Conservation (phyloP, 2,113 vertebrate genomes). For the Bothrops jararaca region DNA sequence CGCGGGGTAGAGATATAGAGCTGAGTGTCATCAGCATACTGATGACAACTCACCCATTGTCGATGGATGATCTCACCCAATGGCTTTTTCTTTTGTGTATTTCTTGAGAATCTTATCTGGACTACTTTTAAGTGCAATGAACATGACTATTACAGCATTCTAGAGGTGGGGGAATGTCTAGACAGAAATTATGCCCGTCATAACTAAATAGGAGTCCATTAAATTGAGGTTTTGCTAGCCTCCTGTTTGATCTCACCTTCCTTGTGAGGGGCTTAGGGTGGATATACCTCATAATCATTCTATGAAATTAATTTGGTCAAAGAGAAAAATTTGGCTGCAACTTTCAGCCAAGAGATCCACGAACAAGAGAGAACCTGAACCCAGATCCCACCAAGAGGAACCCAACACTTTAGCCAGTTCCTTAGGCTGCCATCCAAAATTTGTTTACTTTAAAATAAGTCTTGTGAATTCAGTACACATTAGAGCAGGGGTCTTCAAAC, state of each 20-base stretch:
- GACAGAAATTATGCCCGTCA: background rate
- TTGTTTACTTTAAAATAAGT: background rate
- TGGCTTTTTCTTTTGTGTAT: background rate
- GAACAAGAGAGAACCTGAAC: background rate
- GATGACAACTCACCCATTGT: too few species aligned
- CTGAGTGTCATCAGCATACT: too few species aligned
- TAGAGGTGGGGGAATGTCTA: background rate
- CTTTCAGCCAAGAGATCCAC: background rate
- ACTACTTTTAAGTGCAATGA: background rate
- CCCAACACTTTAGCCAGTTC: background rate
- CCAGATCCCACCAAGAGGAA: background rate
- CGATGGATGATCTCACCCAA: too few species aligned
- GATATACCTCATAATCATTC: background rate
- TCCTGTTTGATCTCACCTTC: background rate
- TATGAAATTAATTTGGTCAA: background rate
- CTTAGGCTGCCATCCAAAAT: background rate
- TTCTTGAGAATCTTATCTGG: background rate
- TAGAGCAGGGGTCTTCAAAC: background rate
- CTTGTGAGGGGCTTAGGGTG: background rate
- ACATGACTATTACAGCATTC: background rate
- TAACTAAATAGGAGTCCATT: background rate
- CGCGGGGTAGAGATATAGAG: too few species aligned
- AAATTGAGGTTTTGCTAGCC: background rate
- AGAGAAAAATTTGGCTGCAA: background rate
- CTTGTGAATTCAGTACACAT: background rate